Base-by-base conservation (phyloP, 2,888 invertebrate genomes). In the Molorchus minor region DNA sequence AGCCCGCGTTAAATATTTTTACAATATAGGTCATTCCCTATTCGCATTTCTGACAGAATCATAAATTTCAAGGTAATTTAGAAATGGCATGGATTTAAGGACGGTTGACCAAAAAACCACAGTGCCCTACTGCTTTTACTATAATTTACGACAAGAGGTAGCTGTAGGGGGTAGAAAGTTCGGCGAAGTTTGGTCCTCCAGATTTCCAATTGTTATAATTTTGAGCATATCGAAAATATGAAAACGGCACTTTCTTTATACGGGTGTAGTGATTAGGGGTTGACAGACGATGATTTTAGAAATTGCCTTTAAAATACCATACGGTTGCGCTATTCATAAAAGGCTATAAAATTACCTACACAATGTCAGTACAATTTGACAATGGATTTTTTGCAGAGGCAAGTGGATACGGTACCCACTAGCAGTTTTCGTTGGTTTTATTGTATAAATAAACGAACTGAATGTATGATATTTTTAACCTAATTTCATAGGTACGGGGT, bases 91-190 rank as follows among this genome's bases (percentile, higher is more conserved):
- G 25, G 36, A 47, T 47, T 35, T 13, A 40, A 46, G 46, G 43
- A 25, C 47, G 58, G 58, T 58, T 35, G 45, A 58, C 54, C 54
- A 43, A 33, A 53, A 7, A 54, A 58, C 53, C 58, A 47, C 58
- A 58, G 36, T 29, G 38, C 38, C 17, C 15, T 12, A 10, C 21
- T 35, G 35, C 25, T 43, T 38, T 47, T 54, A 54, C 58, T 46
- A 29, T 53, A 30, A 19, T 49, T 54, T 47, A 58, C 15, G 40
- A 43, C 19, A 21, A 20, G 3, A 12, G 4, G n/a, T 35, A 38
- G 38, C 58, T 10, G 13, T 35, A 47, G 58, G 58, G 57, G 58
- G 53, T 58, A 25, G 47, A 41, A 21, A 56, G 43, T 49, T 43
- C 8, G 25, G 38, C 16, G 25, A 25, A 38, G 8, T 38, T 20